Evolutionary conservation across 2,888 invertebrate species (phyloP).

Genomic region (Drosophila falleni): DNA sequence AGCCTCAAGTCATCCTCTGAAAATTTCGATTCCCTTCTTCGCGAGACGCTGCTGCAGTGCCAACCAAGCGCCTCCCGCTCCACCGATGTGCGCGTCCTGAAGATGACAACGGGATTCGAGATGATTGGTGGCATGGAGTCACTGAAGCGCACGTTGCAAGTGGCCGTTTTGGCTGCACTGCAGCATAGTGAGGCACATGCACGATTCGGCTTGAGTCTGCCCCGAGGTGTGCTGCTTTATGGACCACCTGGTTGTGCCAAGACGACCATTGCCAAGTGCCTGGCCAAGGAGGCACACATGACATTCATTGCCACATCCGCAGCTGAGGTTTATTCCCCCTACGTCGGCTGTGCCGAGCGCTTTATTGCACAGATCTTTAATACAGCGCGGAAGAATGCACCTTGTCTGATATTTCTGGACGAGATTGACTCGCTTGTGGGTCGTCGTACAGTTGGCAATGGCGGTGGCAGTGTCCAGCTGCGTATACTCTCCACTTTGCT

Average conservation of each 20-base stretch:
- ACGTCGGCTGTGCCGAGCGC: slow-evolving; percentile 88
- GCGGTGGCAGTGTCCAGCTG: slow-evolving; percentile 86
- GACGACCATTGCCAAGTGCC: slow-evolving; percentile 87
- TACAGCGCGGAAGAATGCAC: slow-evolving; percentile 87
- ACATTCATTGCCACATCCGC: slow-evolving; percentile 87
- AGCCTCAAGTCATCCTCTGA: neutral
- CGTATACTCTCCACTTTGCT: slow-evolving; percentile 88
- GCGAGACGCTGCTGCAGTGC: slow-evolving; percentile 43
- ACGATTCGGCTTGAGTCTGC: slow-evolving; percentile 87
- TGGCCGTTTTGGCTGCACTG: slow-evolving; percentile 87
- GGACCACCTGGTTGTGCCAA: slow-evolving; percentile 90
- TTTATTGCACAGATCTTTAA: slow-evolving; percentile 87
- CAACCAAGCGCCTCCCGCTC: slow-evolving; percentile 85
- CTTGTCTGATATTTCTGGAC: slow-evolving; percentile 88
- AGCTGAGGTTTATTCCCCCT: slow-evolving; percentile 89
- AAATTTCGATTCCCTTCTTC: slow-evolving; percentile 37
- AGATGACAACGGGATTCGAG: slow-evolving; percentile 85
- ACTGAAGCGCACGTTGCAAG: slow-evolving; percentile 86
- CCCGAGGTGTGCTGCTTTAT: slow-evolving; percentile 88
- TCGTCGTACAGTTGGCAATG: slow-evolving; percentile 75
- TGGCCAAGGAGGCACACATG: slow-evolving; percentile 86
- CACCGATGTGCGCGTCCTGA: slow-evolving; percentile 85
- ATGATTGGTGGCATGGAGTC: slow-evolving; percentile 87
- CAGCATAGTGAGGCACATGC: slow-evolving; percentile 86
- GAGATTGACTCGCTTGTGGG: slow-evolving; percentile 88